Percentiles rank a stretch among this genome's conserved stretches.
phyloP scores from a whole-genome alignment of 2,113 vertebrate species.

The Ceyx cyanopectus region DNA sequence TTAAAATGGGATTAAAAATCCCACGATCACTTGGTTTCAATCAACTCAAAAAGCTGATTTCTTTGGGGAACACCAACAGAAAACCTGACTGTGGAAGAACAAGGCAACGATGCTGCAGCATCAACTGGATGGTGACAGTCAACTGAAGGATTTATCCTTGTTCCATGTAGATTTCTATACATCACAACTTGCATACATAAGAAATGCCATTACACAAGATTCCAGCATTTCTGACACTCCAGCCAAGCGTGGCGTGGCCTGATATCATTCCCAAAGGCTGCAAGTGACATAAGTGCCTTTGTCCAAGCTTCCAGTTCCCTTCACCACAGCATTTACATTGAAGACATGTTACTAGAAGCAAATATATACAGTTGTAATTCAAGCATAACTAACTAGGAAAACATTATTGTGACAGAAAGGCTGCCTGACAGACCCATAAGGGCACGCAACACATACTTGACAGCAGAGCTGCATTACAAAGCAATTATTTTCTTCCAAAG shows the following conservation, averaged over 20 bases:
- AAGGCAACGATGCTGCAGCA: neutral
- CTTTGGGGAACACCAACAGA: neutral
- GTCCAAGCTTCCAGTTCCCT: neutral
- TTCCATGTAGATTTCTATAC: rapidly evolving
- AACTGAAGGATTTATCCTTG: neutral
- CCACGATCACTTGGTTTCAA: rapidly evolving
- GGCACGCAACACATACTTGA: neutral
- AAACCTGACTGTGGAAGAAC: neutral
- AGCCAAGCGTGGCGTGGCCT: neutral
- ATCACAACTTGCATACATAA: neutral
- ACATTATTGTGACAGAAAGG: neutral
- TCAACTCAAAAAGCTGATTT: neutral
- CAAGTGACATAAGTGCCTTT: neutral
- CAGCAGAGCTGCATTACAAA: neutral
- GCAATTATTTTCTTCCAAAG: neutral
- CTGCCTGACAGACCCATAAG: neutral
- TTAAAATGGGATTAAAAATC: neutral
- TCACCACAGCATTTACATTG: neutral
- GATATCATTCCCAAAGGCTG: neutral
- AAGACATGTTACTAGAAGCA: neutral
- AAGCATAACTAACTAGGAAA: neutral
- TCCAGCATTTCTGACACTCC: neutral
- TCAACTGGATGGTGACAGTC: neutral
- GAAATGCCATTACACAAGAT: neutral
- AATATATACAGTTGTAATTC: neutral